phyloP scores from a whole-genome alignment of 2,113 vertebrate species.

The Pseudopodoces humilis region DNA sequence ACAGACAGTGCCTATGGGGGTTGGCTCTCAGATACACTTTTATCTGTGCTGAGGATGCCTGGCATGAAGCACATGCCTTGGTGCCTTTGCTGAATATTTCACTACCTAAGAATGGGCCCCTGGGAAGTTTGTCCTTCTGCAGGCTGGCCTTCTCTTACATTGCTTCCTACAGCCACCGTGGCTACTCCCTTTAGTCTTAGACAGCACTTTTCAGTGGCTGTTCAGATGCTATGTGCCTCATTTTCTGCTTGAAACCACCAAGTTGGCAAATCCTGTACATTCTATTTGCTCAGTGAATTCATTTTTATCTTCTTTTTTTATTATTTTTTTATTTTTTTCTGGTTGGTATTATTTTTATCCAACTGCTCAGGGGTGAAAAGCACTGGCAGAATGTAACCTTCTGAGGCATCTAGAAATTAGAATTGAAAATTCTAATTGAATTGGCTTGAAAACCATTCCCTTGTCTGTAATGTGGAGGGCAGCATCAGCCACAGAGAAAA shows the following conservation, averaged over 20 bases:
- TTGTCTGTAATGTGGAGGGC: neutral
- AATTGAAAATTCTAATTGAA: neutral
- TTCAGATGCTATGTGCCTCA: neutral
- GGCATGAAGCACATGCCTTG: neutral
- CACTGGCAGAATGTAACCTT: neutral
- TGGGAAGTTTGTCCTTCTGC: neutral
- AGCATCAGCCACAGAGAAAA: neutral
- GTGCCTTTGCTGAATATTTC: neutral
- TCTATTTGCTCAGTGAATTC: neutral
- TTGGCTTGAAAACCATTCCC: neutral
- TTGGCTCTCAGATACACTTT: neutral
- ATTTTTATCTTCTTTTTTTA: neutral
- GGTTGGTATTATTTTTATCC: neutral
- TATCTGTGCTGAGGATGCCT: neutral
- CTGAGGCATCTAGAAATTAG: neutral
- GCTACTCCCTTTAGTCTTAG: neutral
- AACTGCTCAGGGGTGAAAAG: neutral
- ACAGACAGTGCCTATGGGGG: fast-evolving
- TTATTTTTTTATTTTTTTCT: neutral
- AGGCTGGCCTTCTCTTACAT: neutral
- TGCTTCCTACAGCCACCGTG: neutral
- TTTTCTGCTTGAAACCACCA: neutral
- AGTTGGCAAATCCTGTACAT: neutral
- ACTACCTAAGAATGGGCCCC: too few species aligned
- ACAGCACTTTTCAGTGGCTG: neutral